Evolutionary conservation across 53 echinoderm and acorn worm species (phyloP), one percentile per base, ranked within the genome.

Genomic region (Mesocentrotus franciscanus): DNA sequence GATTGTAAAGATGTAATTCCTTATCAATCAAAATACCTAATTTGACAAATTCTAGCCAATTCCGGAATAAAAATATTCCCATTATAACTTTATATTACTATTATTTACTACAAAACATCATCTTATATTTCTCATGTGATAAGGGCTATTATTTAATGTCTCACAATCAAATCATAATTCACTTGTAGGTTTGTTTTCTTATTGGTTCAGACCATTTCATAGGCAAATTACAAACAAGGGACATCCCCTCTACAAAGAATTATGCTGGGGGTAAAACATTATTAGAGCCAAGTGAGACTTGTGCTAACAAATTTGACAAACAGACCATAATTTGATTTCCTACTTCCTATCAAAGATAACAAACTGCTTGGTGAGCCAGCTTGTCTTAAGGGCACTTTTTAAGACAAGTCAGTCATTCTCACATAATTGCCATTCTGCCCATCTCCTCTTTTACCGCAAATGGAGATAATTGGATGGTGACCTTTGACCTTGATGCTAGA

Each of bases 271-370:
- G 87, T 87, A 39, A 87, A 87, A 87, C 87, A 87, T 87, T 58
- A 87, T 58, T 13, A 87, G 29, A 87, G 26, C 26, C 87, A 87
- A 59, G 87, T 58, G 87, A 58, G 87, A 87, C 26, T 87, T 27
- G 87, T 29, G 18, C 56, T 87, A 87, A 87, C 87, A 87, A 87
- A 87, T 87, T 58, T 87, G 56, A 58, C 87, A 87, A 87, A 87
- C 87, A 87, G 58, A 58, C 56, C 87, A 58, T 87, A 87, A 87
- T 87, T 87, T 87, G 87, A 87, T 87, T 87, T 87, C 87, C 87
- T 24, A n/a, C 58, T 87, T n/a, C 59, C 57, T 26, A 56, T n/a
- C 22, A 57, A 87, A 56, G 87, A 87, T 58, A 87, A 87, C 87
- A 87, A 87, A 87, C 87, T 87, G 87, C 87, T 87, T 87, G 17